Evolutionary conservation across 2,113 vertebrate species (phyloP).

Genomic region (Scolopax mira): DNA sequence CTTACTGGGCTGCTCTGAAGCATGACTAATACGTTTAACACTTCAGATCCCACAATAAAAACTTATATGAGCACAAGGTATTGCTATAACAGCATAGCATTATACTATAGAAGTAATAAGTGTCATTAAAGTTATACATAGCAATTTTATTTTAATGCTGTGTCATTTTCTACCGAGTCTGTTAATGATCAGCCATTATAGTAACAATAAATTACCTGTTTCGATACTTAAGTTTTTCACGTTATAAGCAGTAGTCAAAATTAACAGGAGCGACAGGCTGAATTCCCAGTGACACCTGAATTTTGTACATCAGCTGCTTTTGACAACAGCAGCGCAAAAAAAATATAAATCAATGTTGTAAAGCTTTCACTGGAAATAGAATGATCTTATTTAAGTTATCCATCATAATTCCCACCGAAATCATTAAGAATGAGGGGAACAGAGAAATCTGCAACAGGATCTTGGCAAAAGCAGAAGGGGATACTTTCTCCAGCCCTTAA

Average conservation of each 20-base stretch:
- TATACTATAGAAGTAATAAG: not conserved
- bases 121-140: not conserved
- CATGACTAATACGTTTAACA: not conserved
- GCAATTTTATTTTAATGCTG: not conserved
- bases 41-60: not conserved
- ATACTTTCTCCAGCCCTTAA: not conserved
- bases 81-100: not conserved
- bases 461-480: not conserved
- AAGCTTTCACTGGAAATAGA: not conserved
- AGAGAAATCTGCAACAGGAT: not conserved
- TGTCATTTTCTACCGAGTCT: not conserved
- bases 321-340: not conserved
- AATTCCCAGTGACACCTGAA: conserved; percentile 13
- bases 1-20: not conserved
- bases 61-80: not conserved
- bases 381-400: conserved; percentile 38
- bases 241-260: not conserved
- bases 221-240: not conserved
- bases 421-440: not conserved
- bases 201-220: not conserved
- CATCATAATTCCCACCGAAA: conserved; percentile 17
- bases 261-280: not conserved
- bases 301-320: not conserved
- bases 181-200: conserved; percentile 1
- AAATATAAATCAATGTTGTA: not conserved